Percentiles rank a stretch among this genome's conserved stretches.
Evolutionary conservation across 2,113 vertebrate genomes (phyloP).

Genomic region (Ciconia stormi): DNA sequence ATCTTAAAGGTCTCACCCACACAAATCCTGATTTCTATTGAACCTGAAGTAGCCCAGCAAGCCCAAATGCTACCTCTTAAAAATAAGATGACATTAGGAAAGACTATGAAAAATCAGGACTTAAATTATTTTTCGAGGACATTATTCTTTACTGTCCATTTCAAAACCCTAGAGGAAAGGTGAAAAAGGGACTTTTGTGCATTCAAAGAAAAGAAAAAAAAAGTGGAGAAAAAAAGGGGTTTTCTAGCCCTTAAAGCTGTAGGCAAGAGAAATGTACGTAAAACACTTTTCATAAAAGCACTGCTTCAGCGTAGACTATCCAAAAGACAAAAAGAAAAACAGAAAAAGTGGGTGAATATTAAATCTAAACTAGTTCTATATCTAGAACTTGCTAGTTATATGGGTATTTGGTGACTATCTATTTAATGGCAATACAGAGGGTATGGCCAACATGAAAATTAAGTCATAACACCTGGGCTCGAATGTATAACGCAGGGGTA

Average conservation of each 20-base stretch:
- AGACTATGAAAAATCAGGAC: background rate
- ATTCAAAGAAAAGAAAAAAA: background rate
- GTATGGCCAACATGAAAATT: background rate
- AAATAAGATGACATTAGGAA: background rate
- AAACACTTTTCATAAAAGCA: background rate
- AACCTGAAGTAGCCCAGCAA: background rate
- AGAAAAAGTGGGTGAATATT: background rate
- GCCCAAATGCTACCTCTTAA: background rate
- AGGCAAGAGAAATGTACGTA: background rate
- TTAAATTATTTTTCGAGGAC: background rate
- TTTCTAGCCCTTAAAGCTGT: background rate
- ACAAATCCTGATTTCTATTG: background rate
- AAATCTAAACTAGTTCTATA: background rate
- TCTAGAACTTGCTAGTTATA: background rate
- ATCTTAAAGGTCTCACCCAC: background rate
- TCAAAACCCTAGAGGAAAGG: background rate
- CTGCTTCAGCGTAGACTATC: background rate
- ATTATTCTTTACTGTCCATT: background rate
- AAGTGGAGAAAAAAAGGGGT: background rate
- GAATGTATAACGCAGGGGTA: background rate
- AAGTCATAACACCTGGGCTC: conserved; percentile 40
- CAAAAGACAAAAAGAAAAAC: background rate
- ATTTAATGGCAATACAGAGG: background rate
- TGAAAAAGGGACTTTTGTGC: background rate
- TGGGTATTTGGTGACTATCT: background rate